phyloP scores from a whole-genome alignment of 64 coral and sea anemone species.

The Montipora capricornis region DNA sequence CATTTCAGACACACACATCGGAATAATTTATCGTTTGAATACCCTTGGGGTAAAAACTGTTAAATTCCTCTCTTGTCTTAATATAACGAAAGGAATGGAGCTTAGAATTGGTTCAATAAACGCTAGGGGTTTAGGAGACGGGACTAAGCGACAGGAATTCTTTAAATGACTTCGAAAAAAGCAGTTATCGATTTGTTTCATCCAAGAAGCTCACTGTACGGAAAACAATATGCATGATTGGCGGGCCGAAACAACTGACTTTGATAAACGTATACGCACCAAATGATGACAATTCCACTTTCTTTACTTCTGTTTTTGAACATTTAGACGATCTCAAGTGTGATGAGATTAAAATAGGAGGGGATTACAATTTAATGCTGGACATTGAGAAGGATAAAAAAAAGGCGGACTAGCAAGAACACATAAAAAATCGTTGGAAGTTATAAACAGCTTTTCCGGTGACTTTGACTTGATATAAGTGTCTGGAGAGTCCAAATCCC shows the following conservation, averaged over 20 bases:
- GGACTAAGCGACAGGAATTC: background rate
- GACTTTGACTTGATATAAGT: conserved; percentile 1
- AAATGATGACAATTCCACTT: conserved; percentile 8
- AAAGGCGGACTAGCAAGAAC: too few relatives aligned
- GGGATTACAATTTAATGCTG: too few relatives aligned
- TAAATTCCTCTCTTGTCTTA: background rate
- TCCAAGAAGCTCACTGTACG: conserved; percentile 42
- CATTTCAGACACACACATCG: background rate
- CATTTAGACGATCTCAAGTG: conserved; percentile 4
- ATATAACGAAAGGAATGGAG: too few relatives aligned
- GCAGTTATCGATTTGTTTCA: conserved; percentile 2
- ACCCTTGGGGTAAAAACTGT: background rate
- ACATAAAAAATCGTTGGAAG: background rate
- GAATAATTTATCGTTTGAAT: background rate
- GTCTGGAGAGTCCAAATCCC: conserved; percentile 30
- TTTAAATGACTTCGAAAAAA: conserved; percentile 31
- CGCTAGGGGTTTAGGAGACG: background rate
- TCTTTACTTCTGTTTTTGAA: background rate
- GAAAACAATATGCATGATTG: too few relatives aligned
- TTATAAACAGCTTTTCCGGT: background rate
- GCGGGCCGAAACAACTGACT: too few relatives aligned
- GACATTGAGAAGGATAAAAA: too few relatives aligned
- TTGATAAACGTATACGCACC: too few relatives aligned
- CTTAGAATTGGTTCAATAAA: background rate
- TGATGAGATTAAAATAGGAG: conserved; percentile 12